Conservation (phyloP, 2,797 vertebrate genomes). For the Huso huso region DNA sequence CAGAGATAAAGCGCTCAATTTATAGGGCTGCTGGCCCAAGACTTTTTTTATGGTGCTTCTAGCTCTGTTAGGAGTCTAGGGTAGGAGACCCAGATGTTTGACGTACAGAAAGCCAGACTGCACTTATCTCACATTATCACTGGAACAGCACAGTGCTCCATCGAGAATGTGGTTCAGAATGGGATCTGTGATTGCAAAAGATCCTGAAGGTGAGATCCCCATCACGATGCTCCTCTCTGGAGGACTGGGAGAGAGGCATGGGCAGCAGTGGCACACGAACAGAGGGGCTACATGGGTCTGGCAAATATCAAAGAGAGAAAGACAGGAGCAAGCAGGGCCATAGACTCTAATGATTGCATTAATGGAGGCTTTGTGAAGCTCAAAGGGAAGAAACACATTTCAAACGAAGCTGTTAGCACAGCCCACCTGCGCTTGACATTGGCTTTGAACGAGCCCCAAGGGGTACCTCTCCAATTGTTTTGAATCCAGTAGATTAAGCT, state of each 20-base stretch:
- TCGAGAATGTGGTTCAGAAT: no score
- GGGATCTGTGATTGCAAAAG: no score
- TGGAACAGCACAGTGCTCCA: no score
- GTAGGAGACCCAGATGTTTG: no score
- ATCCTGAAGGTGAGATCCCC: no score
- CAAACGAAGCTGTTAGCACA: slow-evolving; percentile 72
- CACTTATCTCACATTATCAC: no score
- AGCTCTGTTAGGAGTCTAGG: background rate
- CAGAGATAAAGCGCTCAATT: slow-evolving; percentile 17
- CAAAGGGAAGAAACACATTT: slow-evolving; percentile 60
- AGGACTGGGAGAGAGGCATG: background rate
- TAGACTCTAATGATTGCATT: slow-evolving; percentile 72
- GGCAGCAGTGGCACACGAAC: background rate
- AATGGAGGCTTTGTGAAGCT: slow-evolving; percentile 64
- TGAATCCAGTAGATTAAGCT: no score
- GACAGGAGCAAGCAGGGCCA: slow-evolving; percentile 49
- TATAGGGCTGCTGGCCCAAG: slow-evolving; percentile 16
- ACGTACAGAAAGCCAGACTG: no score
- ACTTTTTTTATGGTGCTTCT: slow-evolving; percentile 19
- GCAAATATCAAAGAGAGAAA: slow-evolving; percentile 68
- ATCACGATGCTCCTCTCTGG: no score
- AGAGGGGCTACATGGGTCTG: slow-evolving; percentile 42
- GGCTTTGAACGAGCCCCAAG: slow-evolving; percentile 44
- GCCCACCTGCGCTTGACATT: slow-evolving; percentile 67
- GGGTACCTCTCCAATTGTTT: no score